phyloP scores from a whole-genome alignment of 2,113 vertebrate genomes.

The Bostrychus sinensis region DNA sequence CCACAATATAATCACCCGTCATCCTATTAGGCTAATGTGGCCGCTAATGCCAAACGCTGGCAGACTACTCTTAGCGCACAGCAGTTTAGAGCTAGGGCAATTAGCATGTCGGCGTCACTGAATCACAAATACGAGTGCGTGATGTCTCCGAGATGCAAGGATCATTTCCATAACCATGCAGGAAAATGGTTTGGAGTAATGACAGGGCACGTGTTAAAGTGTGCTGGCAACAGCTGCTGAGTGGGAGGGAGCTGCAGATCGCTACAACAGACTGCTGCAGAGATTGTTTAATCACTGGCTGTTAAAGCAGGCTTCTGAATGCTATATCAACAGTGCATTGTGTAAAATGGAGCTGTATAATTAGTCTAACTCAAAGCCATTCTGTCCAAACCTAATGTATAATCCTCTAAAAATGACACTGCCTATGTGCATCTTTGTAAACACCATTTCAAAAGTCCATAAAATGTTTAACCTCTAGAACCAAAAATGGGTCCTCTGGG shows the following conservation, averaged over 20 bases:
- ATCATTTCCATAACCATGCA: slow-evolving; percentile 27
- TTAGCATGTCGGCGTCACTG: slow-evolving; percentile 29
- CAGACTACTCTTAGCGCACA: slow-evolving; percentile 20
- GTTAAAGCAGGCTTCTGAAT: too few species aligned
- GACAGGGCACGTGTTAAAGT: slow-evolving; percentile 18
- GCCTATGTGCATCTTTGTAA: too few species aligned
- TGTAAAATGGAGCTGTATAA: too few species aligned
- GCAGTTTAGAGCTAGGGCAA: slow-evolving; percentile 31
- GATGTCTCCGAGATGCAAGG: slow-evolving; percentile 26
- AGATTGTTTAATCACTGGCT: slow-evolving; percentile 13
- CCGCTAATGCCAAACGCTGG: slow-evolving; percentile 25
- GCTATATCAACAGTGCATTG: too few species aligned
- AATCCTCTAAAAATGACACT: too few species aligned
- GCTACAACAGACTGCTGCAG: background rate
- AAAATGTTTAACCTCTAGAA: too few species aligned
- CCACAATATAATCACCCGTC: slow-evolving; percentile 1
- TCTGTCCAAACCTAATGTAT: too few species aligned
- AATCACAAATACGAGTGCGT: slow-evolving; percentile 14
- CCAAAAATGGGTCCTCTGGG: too few species aligned
- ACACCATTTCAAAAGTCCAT: too few species aligned
- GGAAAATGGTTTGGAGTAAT: slow-evolving; percentile 31
- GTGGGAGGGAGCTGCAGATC: slow-evolving; percentile 33
- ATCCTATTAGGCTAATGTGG: slow-evolving; percentile 26
- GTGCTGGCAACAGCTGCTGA: slow-evolving; percentile 45
- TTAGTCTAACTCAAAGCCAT: too few species aligned